A percentile compares a stretch with the other conserved stretches of the same genome.
phyloP scores from a whole-genome alignment of 2,888 invertebrate genomes.

The Ophioninae sp. region DNA sequence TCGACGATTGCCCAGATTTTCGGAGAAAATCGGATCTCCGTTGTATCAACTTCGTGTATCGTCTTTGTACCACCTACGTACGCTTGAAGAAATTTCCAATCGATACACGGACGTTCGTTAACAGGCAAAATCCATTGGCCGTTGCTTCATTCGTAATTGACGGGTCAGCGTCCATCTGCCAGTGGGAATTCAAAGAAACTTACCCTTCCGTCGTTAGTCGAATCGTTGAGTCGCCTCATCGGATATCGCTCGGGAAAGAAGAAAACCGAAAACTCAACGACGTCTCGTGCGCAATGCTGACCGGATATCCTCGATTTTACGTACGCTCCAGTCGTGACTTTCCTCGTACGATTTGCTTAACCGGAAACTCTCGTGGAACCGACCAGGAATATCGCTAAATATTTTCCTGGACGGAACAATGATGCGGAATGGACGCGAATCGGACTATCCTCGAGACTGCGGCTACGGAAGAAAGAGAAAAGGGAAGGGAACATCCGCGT shows the following conservation, averaged over 20 bases:
- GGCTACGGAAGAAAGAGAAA: neutral
- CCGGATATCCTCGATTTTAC: too few species aligned
- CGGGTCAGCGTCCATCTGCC: conserved; percentile 3
- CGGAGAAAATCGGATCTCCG: conserved; percentile 58
- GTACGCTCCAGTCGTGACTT: too few species aligned
- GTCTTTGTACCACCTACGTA: neutral
- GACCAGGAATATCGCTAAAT: too few species aligned
- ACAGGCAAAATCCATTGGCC: neutral
- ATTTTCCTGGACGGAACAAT: too few species aligned
- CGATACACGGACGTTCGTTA: neutral
- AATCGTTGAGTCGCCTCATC: neutral
- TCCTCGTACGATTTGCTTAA: too few species aligned
- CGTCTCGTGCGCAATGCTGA: neutral
- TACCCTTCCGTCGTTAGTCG: neutral
- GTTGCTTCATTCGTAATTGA: conserved; percentile 52
- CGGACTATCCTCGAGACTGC: neutral
- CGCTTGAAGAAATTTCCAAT: conserved; percentile 4
- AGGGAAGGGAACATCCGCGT: neutral
- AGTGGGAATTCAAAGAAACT: neutral
- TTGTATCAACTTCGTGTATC: conserved; percentile 32
- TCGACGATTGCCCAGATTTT: conserved; percentile 79
- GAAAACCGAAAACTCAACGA: neutral
- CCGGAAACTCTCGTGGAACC: too few species aligned
- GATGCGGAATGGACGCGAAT: neutral
- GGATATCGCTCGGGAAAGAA: neutral